Evolutionary conservation across 2,888 invertebrate species (phyloP).

Genomic region (Pollenia amentaria): DNA sequence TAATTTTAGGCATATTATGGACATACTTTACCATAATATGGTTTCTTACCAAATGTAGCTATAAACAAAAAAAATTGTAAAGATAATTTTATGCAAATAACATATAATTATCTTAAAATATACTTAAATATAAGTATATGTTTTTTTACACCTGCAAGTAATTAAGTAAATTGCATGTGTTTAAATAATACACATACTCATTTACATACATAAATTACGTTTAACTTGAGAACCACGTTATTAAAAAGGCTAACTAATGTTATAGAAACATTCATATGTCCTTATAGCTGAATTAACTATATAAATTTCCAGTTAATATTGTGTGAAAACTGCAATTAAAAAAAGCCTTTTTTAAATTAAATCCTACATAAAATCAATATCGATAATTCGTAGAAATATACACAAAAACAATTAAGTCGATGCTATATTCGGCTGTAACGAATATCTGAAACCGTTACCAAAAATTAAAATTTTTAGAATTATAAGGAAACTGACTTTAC

Average conservation of each 20-base stretch:
- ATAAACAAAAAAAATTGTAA: neutral
- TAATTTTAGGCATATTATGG: no score
- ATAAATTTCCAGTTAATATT: neutral
- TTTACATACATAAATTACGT: no score
- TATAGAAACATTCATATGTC: neutral
- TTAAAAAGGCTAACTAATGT: neutral
- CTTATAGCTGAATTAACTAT: neutral
- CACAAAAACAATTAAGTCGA: no score
- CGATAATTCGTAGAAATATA: neutral
- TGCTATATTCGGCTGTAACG: no score
- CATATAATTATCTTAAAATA: no score
- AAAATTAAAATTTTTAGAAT: no score
- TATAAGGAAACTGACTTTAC: no score
- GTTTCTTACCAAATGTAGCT: no score
- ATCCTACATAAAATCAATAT: neutral
- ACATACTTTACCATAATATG: no score
- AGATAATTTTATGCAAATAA: neutral
- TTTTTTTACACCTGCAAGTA: neutral
- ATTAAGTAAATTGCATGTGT: neutral
- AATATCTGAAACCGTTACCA: no score
- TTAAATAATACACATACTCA: no score
- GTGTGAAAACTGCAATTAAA: conserved; percentile 6
- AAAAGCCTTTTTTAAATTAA: neutral
- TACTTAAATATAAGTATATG: neutral
- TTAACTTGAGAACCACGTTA: no score